phyloP scores from a whole-genome alignment of 1,140 invertebrate genomes.

The Drosophila novamexicana region DNA sequence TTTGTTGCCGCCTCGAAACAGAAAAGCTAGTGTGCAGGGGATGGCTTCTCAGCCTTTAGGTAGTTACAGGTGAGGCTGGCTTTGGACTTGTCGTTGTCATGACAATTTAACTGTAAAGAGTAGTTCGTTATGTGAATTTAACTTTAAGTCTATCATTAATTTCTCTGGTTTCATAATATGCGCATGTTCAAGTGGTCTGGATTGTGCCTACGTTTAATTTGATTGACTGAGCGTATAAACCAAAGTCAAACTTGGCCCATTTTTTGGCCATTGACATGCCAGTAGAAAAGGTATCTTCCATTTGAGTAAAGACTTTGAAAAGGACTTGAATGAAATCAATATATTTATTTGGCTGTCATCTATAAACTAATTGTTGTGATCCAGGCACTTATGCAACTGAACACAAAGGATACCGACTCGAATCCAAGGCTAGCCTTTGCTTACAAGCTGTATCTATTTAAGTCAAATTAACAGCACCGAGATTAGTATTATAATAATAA shows the following conservation, averaged over 20 bases:
- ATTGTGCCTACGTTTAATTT: not conserved
- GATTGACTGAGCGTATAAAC: slow-evolving; percentile 1
- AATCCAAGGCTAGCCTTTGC: too few relatives aligned
- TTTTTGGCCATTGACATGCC: not conserved
- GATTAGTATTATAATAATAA: too few relatives aligned
- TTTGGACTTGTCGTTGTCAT: slow-evolving; percentile 10
- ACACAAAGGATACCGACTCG: too few relatives aligned
- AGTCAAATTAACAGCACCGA: too few relatives aligned
- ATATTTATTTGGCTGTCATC: too few relatives aligned
- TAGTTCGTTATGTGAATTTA: slow-evolving; percentile 1
- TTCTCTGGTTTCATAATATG: slow-evolving; percentile 1
- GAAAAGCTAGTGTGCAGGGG: too few relatives aligned
- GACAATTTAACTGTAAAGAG: slow-evolving; percentile 9
- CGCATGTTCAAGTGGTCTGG: not conserved
- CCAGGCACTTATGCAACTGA: too few relatives aligned
- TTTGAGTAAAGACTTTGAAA: too few relatives aligned
- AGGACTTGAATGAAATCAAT: too few relatives aligned
- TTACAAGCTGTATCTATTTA: too few relatives aligned
- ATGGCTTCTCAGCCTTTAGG: not conserved
- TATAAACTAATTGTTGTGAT: too few relatives aligned
- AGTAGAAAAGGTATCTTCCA: too few relatives aligned
- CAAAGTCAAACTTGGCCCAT: not conserved
- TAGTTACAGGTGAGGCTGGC: not conserved
- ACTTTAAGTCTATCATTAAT: not conserved
- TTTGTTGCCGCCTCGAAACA: not conserved